Evolutionary conservation across 2,888 invertebrate genomes (phyloP).

Genomic region (Oscheius sp.): DNA sequence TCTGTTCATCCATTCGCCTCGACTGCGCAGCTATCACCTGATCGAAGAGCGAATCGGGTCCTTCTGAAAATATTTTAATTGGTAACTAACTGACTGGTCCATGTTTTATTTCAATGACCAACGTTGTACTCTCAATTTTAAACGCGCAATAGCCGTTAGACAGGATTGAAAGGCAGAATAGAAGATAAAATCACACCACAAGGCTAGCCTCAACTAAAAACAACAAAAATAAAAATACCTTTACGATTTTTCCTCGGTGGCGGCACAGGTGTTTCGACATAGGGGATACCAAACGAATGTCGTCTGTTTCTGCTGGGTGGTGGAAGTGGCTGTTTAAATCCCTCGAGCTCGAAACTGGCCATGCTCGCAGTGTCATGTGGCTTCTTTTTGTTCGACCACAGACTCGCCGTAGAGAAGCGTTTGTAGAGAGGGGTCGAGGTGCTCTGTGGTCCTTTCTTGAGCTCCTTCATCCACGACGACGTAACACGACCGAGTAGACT

Average conservation of each 20-base stretch:
- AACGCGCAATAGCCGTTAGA: not conserved
- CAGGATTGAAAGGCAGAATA: not conserved
- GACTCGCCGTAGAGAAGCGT: not conserved
- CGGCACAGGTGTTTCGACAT: not conserved
- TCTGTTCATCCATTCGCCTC: conserved; percentile 57
- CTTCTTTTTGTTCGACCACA: not conserved
- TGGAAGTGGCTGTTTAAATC: not conserved
- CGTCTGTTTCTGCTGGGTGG: not conserved
- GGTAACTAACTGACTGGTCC: not conserved
- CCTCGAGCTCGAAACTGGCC: not conserved
- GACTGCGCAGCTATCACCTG: conserved; percentile 56
- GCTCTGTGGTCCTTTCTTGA: not conserved
- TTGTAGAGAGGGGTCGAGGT: not conserved
- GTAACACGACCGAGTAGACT: not conserved
- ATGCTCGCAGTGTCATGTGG: not conserved
- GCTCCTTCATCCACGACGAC: not conserved
- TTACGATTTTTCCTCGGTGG: conserved; percentile 7
- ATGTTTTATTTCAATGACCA: too few species aligned
- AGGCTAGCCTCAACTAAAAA: not conserved
- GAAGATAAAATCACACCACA: not conserved
- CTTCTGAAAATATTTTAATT: conserved; percentile 44
- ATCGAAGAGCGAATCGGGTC: conserved; percentile 65
- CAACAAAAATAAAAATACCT: not conserved
- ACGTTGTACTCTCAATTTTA: not conserved
- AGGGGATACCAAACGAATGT: conserved; percentile 5